Percentiles rank a stretch among this genome's conserved stretches.
These are phyloP conservation scores for Aplysina aerophoba DNA, from an alignment of 37 sponge, comb jelly and placozoan genomes.

Conservation along the genomic window DNA sequence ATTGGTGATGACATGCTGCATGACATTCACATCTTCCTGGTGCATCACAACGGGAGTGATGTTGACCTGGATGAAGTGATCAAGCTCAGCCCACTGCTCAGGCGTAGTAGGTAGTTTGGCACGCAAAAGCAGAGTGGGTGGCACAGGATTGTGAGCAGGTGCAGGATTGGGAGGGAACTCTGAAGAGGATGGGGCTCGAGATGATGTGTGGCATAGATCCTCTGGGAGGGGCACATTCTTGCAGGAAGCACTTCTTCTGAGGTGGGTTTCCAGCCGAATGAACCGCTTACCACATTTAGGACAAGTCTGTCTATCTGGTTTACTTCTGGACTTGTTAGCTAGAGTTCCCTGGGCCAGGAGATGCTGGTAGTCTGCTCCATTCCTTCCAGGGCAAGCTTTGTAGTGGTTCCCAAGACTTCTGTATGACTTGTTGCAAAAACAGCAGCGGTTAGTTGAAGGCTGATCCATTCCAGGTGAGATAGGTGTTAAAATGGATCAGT, in stretches of 20 bases:
- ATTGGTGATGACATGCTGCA: slow-evolving; percentile 14
- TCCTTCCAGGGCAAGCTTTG: slow-evolving; percentile 12
- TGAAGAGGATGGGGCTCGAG: neutral
- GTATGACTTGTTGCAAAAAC: slow-evolving; percentile 2
- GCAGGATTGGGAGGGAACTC: neutral
- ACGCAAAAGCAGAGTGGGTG: neutral
- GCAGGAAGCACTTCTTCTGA: neutral
- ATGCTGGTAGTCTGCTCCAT: slow-evolving; percentile 22
- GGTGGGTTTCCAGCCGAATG: slow-evolving; percentile 4
- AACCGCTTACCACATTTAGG: slow-evolving; percentile 11
- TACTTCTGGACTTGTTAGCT: neutral
- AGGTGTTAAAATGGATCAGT: neutral
- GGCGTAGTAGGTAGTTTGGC: slow-evolving; percentile 12
- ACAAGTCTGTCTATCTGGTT: neutral
- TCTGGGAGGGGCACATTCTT: neutral
- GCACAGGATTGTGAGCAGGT: neutral
- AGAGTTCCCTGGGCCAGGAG: slow-evolving; percentile 13
- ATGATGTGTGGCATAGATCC: too few species aligned
- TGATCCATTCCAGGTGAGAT: slow-evolving; percentile 10
- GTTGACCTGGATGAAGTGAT: slow-evolving; percentile 5
- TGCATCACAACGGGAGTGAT: neutral
- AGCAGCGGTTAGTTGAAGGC: neutral
- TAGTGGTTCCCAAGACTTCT: slow-evolving; percentile 15
- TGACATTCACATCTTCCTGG: neutral
- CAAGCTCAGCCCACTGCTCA: slow-evolving; percentile 21